phyloP scores from a whole-genome alignment of 2,113 vertebrate genomes.

The Sminthopsis crassicaudata region DNA sequence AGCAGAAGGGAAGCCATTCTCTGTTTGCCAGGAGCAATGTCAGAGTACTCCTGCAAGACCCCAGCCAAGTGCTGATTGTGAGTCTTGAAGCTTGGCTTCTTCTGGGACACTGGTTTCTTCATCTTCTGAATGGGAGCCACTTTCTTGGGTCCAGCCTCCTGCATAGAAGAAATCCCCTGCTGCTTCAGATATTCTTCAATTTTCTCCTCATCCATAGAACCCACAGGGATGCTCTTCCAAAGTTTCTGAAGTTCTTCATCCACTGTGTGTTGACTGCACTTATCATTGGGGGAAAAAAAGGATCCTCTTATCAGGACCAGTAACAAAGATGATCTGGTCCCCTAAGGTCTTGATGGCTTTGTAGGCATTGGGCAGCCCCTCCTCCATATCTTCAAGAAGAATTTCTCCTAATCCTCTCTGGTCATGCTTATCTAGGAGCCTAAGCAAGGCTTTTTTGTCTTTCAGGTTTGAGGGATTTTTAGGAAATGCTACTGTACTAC shows the following conservation, averaged over 20 bases:
- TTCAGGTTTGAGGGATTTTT: no score
- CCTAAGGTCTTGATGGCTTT: conserved; percentile 99
- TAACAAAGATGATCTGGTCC: no score
- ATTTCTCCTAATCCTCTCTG: conserved; percentile 96
- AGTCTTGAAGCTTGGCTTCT: conserved; percentile 96
- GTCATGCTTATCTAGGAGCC: conserved; percentile 97
- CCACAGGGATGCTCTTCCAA: conserved; percentile 97
- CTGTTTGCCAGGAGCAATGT: conserved; percentile 92
- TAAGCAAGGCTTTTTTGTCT: conserved; percentile 96
- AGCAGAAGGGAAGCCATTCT: conserved; percentile 68
- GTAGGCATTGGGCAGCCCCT: conserved; percentile 96
- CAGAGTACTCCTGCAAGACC: conserved; percentile 97
- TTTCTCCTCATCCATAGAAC: conserved; percentile 98
- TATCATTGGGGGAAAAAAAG: no score
- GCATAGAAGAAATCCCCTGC: conserved; percentile 99
- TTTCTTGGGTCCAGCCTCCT: conserved; percentile 98
- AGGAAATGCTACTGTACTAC: no score
- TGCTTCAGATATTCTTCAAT: conserved; percentile 98
- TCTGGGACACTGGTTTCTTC: conserved; percentile 94
- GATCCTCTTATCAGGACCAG: no score
- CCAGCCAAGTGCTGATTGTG: conserved; percentile 98
- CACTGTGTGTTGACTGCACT: no score
- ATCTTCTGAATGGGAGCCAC: conserved; percentile 93
- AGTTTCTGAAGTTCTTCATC: conserved; percentile 97
- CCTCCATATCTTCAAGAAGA: conserved; percentile 96